Base-by-base conservation (phyloP, 2,888 invertebrate species). In the Callyntrura sp. region DNA sequence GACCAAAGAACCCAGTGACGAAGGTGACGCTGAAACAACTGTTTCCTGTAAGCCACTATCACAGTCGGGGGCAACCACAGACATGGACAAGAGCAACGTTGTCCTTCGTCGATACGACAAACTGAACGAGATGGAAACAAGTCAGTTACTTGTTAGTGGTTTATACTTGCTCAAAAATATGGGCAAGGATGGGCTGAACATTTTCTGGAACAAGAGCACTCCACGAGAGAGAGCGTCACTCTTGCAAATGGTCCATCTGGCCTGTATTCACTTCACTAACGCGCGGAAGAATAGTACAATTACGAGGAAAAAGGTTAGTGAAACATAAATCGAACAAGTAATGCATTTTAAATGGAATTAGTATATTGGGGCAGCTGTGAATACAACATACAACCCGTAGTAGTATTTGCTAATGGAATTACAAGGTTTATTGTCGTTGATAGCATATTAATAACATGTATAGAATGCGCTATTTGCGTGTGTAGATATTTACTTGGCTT, bases 101-200 rank as follows among this genome's bases (percentile, higher is more conserved):
- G 93, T 93, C n/a, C 88, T 93, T 25, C 91, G 93, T 25, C 91
- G 93, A 4, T 93, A 93, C 87, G 93, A 93, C 90, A 93, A 92
- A 60, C 78, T 93, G 12, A 92, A 92, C 57, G 93, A 93, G 79
- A 91, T 92, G n/a, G 93, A 93, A 90, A 93, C 93, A 25, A 92
- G 93, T 79, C 92, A 92, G 79, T 62, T 93, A 6, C 88, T 93
- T 45, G 87, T 93, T 9, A 92, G 93, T 90, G 93, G 93, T 78
- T 87, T 93, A 17, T 93, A 93, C 45, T 60, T 93, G 51, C 90
- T 93, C 43, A 93, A 93, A 83, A 92, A 87, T 23, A 92, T 93
- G 88, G 92, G 92, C 68, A 90, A 91, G 76, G 92, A 92, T 20
- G 90, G 92, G 25, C 85, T 93, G 9, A 90, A 90, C 51, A 81